A percentile compares a stretch with the other conserved stretches of the same genome.
Conservation (phyloP, 92 coral and sea anemone genomes). For the Epizoanthus illoricatus region DNA sequence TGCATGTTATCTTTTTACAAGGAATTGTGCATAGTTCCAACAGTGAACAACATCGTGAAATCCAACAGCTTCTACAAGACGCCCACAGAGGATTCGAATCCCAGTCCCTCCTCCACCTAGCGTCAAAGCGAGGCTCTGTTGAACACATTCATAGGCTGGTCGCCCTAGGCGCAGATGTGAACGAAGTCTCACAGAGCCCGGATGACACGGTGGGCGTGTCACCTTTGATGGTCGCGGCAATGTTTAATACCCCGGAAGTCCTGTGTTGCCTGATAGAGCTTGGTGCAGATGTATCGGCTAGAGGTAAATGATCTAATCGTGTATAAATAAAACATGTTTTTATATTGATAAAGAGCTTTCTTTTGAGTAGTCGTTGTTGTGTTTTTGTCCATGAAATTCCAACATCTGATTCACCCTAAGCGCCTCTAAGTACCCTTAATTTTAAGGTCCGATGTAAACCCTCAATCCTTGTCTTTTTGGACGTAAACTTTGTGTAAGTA, state of each 20-base stretch:
- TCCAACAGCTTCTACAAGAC: background rate
- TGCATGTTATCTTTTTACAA: background rate
- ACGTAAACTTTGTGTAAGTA: too few relatives aligned
- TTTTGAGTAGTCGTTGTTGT: background rate
- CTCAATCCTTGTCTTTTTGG: too few relatives aligned
- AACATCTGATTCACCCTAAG: too few relatives aligned
- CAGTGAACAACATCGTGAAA: background rate
- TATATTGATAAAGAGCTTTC: background rate
- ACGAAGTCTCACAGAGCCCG: background rate
- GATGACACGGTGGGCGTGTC: conserved; percentile 7
- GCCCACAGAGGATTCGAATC: conserved; percentile 19
- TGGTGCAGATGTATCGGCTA: conserved; percentile 3
- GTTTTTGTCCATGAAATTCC: too few relatives aligned
- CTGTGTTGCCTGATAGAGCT: background rate
- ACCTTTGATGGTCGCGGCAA: conserved; percentile 28
- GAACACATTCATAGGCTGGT: conserved; percentile 15
- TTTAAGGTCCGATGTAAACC: too few relatives aligned
- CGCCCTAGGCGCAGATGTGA: conserved; percentile 19
- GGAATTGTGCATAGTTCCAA: background rate
- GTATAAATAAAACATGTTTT: background rate
- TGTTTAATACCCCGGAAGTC: conserved; percentile 24
- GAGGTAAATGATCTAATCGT: background rate
- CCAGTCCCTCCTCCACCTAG: conserved; percentile 23
- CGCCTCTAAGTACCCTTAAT: too few relatives aligned
- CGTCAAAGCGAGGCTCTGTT: conserved; percentile 24